Evolutionary conservation across 2,888 invertebrate species (phyloP).

Genomic region (Molorchus minor): DNA sequence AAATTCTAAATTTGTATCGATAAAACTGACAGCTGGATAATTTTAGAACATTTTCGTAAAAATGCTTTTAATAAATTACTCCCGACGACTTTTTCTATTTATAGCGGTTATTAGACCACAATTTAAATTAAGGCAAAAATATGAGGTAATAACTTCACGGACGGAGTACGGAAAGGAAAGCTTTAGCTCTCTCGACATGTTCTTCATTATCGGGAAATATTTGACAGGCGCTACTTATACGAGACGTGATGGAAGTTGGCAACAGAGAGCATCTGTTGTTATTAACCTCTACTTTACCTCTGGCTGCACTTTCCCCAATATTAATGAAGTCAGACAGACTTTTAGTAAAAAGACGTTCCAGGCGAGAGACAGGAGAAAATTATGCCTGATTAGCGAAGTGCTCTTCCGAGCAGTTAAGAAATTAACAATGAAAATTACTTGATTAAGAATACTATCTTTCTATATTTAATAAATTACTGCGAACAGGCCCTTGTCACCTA

Average conservation of each 20-base stretch:
- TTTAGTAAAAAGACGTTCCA: background rate
- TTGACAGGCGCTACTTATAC: slow-evolving; percentile 31
- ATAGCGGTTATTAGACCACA: background rate
- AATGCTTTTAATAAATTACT: slow-evolving; percentile 10
- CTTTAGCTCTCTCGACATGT: slow-evolving; percentile 24
- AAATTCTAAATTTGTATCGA: too few relatives aligned
- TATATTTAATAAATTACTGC: too few relatives aligned
- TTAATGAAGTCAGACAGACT: slow-evolving; percentile 33
- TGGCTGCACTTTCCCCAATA: slow-evolving; percentile 34
- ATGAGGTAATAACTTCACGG: slow-evolving; percentile 31
- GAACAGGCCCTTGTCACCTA: too few relatives aligned
- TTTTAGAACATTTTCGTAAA: too few relatives aligned
- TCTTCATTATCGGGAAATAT: slow-evolving; percentile 36
- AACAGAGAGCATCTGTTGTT: slow-evolving; percentile 33
- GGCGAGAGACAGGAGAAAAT: background rate
- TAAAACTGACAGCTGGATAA: too few relatives aligned
- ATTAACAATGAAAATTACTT: too few relatives aligned
- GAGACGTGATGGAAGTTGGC: slow-evolving; percentile 29
- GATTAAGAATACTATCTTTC: too few relatives aligned
- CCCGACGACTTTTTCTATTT: too few relatives aligned
- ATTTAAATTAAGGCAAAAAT: slow-evolving; percentile 37
- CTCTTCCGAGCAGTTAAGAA: too few relatives aligned
- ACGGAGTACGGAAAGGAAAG: slow-evolving; percentile 23
- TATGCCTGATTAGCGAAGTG: background rate
- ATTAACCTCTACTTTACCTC: slow-evolving; percentile 36